A percentile compares a stretch with the other conserved stretches of the same genome.
Evolutionary conservation across 2,797 vertebrate species (phyloP).

Genomic region (Naso thynnoides): DNA sequence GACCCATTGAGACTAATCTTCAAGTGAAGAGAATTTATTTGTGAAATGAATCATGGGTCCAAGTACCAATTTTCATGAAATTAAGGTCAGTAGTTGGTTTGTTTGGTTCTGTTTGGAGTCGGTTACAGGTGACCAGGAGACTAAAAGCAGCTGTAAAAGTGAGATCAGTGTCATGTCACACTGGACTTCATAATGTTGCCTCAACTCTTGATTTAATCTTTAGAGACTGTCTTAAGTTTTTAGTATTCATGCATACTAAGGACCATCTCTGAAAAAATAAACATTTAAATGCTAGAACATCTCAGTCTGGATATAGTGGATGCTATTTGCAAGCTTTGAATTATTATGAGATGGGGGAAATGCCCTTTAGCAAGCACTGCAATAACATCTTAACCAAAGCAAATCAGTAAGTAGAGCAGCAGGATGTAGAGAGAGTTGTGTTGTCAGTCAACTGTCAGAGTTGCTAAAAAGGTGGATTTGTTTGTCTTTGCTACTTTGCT

Average conservation of each 20-base stretch:
- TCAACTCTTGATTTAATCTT: background rate
- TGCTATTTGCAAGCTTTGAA: background rate
- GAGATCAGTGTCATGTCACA: background rate
- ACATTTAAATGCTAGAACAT: background rate
- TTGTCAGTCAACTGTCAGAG: background rate
- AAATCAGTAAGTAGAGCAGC: constrained; percentile 40
- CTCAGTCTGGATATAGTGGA: background rate
- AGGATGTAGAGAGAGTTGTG: background rate
- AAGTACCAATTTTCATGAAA: too few relatives aligned
- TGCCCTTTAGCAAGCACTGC: too few relatives aligned
- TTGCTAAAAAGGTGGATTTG: background rate
- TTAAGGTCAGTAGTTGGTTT: too few relatives aligned
- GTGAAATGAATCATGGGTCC: too few relatives aligned
- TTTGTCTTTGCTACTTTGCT: background rate
- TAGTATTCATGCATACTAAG: background rate
- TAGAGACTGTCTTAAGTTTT: background rate
- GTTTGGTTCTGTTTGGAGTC: too few relatives aligned
- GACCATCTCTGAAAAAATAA: background rate
- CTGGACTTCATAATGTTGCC: background rate
- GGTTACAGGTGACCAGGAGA: too few relatives aligned
- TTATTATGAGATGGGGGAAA: background rate
- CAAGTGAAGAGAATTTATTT: too few relatives aligned
- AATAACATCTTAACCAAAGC: constrained; percentile 24
- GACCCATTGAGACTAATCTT: too few relatives aligned
- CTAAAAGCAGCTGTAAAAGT: background rate